Base-by-base conservation (phyloP, 1,140 invertebrate species). In the Anadara kagoshimensis region DNA sequence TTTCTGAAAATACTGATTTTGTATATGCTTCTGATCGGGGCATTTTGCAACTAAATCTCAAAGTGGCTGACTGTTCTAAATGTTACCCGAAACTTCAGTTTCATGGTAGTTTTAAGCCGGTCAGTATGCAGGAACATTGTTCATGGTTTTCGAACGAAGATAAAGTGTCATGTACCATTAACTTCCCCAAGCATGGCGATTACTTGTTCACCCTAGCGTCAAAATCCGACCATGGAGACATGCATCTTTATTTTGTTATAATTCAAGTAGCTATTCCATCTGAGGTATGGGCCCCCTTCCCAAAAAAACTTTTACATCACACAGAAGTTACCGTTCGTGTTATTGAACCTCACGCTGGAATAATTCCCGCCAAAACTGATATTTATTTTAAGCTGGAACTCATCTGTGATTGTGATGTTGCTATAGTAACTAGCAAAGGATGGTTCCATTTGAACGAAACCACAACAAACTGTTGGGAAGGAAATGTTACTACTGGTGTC, bases 341-440 rank as follows among this genome's bases (percentile, higher is more conserved):
- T 67, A 12, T 18, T 56, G 26, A 29, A 36, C 20, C 64, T 49
- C 26, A 54, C 29, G 16, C 22, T 24, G 0, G 18, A 11, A n/a
- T 56, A 43, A 54, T 20, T 54, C 26, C n/a, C n/a, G 49, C 49
- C 64, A 41, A 67, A 67, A 36, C 24, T 43, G 20, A 53, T 20
- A 67, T 56, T 54, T 18, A 41, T 5, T 10, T 67, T 36, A 24
- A 22, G 18, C 18, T 22, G 11, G 16, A 56, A 20, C 41, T 67
- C n/a, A 5, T 43, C 5, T 16, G 56, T 5, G 51, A 26, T 10
- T 51, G 56, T 18, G 53, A 67, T 41, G 64, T 67, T 56, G 49
- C 53, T 56, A 43, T 67, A n/a, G 49, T 67, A 10, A 67, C 64
- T 16, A 56, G 49, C 51, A 67, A 67, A 18, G 64, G 64, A 18